Percentiles rank a stretch among this genome's conserved stretches.
These are phyloP conservation scores for Tanytarsus gracilentus DNA, from an alignment of 2,888 invertebrate species.

Conservation along the genomic window DNA sequence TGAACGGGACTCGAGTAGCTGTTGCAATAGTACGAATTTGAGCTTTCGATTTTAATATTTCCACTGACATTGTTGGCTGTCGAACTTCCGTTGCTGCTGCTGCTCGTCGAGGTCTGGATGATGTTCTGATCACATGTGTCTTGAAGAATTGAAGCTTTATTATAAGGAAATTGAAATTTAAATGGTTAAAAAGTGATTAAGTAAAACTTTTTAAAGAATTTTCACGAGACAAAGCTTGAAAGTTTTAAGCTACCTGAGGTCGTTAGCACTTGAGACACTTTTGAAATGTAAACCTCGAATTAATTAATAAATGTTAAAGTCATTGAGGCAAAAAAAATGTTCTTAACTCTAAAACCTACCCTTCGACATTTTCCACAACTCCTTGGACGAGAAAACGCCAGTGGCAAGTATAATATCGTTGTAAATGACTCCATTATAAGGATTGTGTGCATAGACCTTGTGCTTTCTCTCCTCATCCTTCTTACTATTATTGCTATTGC, in stretches of 20 bases:
- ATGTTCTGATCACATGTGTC: conserved; percentile 57
- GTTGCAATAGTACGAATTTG: conserved; percentile 66
- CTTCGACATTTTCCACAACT: conserved; percentile 98
- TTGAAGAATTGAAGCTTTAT: conserved; percentile 88
- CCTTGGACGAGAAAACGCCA: conserved; percentile 98
- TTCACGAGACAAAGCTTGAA: too few species aligned
- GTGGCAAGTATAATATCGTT: conserved; percentile 99
- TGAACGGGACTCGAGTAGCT: conserved; percentile 59
- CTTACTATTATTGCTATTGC: conserved; percentile 43
- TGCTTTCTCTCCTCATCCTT: conserved; percentile 67
- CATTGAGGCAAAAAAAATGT: too few species aligned
- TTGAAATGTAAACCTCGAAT: not conserved
- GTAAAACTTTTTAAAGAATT: too few species aligned
- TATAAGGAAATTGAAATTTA: not conserved
- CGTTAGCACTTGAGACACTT: not conserved
- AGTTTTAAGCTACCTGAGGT: too few species aligned
- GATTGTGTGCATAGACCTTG: conserved; percentile 85
- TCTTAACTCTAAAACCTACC: conserved; percentile 47
- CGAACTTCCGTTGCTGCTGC: conserved; percentile 7
- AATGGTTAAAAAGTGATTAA: not conserved
- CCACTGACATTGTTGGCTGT: conserved; percentile 47
- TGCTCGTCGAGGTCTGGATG: not conserved
- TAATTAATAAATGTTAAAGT: not conserved
- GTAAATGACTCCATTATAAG: conserved; percentile 96
- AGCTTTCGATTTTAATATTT: conserved; percentile 73